Percentiles rank a stretch among this genome's conserved stretches.
Conservation (phyloP, 2,113 vertebrate species). For the Myodes glareolus region DNA sequence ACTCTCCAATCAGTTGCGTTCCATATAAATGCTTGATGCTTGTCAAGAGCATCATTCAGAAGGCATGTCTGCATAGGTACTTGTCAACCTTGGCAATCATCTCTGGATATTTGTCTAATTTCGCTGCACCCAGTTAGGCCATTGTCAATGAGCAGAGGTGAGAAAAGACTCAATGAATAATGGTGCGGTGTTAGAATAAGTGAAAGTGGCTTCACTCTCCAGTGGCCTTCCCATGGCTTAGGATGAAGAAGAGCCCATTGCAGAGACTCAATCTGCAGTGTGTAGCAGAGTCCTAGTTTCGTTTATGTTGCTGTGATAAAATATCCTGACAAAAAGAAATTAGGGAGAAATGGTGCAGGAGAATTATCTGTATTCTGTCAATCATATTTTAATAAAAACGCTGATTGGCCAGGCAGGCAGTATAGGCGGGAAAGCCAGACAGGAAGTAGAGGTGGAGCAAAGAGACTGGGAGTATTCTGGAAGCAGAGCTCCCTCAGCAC, state of each 20-base stretch:
- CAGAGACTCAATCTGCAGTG: not conserved
- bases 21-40: not conserved
- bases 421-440: too few species aligned
- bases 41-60: not conserved
- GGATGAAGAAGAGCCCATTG: fast-evolving
- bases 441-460: too few species aligned
- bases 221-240: not conserved
- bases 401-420: too few species aligned
- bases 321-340: not conserved
- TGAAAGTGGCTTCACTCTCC: not conserved
- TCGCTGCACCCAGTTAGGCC: not conserved
- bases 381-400: too few species aligned
- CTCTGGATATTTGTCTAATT: not conserved
- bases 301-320: not conserved
- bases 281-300: not conserved
- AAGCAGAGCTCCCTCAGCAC: too few species aligned
- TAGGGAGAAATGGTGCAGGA: too few species aligned
- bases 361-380: too few species aligned
- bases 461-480: too few species aligned
- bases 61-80: not conserved
- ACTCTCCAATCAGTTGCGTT: not conserved
- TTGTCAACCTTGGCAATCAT: not conserved
- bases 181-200: not conserved
- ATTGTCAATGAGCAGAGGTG: not conserved
- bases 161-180: not conserved